Percentiles rank a stretch among this genome's conserved stretches.
Conservation (phyloP, 2,797 vertebrate species). For the Neosilurus hyrtlii region DNA sequence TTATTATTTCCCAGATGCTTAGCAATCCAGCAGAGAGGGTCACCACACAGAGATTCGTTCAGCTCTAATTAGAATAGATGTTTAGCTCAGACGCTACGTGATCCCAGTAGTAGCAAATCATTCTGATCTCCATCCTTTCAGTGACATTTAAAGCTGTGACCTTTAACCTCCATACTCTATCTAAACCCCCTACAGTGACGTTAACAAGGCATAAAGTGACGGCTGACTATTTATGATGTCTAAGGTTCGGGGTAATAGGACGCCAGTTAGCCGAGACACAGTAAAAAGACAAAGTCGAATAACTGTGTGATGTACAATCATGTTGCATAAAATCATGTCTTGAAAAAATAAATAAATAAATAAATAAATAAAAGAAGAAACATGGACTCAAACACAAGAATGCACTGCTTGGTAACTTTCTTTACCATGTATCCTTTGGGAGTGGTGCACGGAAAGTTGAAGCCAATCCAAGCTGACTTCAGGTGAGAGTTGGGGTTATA, state of each 20-base stretch:
- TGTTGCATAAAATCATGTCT: background rate
- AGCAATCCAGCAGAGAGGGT: background rate
- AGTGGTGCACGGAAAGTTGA: too few species aligned
- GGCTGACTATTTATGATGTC: background rate
- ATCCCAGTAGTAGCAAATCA: background rate
- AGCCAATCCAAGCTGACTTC: too few species aligned
- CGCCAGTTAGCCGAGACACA: background rate
- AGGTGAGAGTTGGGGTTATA: too few species aligned
- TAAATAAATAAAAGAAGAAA: background rate
- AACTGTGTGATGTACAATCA: background rate
- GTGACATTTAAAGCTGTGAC: background rate
- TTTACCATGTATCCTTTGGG: too few species aligned
- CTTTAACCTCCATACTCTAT: background rate
- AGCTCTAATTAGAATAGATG: background rate
- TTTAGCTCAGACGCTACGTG: background rate
- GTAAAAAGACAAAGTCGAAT: background rate
- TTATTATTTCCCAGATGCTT: conserved; percentile 11
- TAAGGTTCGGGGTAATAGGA: too few species aligned
- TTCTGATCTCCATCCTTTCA: background rate
- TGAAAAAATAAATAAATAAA: too few species aligned
- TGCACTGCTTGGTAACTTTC: background rate
- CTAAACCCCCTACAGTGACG: background rate
- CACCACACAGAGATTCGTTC: background rate
- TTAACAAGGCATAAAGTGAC: background rate
- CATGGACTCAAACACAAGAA: background rate